phyloP scores from a whole-genome alignment of 2,888 invertebrate genomes.

The Thysanoteuthis rhombus region DNA sequence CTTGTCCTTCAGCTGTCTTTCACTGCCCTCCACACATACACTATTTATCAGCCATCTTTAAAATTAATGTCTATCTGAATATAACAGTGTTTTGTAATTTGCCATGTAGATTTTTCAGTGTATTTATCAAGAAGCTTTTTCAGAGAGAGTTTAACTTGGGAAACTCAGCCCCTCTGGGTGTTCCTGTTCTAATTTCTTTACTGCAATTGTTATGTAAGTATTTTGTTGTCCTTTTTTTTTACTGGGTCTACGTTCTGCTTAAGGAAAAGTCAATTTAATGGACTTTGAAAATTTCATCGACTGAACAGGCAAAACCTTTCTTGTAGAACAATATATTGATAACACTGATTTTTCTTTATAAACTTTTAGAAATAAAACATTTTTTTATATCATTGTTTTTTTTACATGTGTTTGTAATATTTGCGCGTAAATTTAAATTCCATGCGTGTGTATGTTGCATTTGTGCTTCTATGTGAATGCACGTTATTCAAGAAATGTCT shows the following conservation, averaged over 20 bases:
- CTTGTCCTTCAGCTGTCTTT: neutral
- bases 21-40: neutral
- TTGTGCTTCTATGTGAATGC: too few species aligned
- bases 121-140: neutral
- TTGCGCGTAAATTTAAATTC: too few species aligned
- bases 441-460: neutral
- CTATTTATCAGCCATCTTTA: neutral
- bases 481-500: too few species aligned
- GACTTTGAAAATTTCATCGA: neutral
- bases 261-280: neutral
- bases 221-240: neutral
- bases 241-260: neutral
- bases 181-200: neutral
- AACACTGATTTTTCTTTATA: neutral
- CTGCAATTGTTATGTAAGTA: neutral
- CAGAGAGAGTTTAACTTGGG: neutral
- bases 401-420: too few species aligned
- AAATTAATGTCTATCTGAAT: neutral
- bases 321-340: neutral
- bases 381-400: neutral
- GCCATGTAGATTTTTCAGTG: neutral
- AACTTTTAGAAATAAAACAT: neutral
- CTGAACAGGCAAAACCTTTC: neutral
- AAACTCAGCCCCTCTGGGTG: neutral
- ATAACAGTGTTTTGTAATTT: conserved; percentile 1